These are phyloP conservation scores for Ascaphus truei DNA, from an alignment of 2,113 vertebrate species.

Conservation along the genomic window DNA sequence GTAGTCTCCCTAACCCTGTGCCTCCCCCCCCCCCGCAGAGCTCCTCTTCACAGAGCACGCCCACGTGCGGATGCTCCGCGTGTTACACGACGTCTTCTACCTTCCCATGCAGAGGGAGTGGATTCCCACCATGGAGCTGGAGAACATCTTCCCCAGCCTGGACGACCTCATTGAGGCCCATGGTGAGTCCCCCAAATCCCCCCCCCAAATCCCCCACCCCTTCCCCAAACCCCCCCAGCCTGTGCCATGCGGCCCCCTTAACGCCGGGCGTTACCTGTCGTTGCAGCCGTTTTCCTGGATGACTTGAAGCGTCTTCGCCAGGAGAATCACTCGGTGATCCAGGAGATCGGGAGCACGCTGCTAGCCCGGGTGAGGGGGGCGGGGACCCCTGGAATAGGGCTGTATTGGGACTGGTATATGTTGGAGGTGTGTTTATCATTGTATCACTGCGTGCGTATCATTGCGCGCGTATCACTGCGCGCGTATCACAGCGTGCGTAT, in stretches of 20 bases:
- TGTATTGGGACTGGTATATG: accelerated
- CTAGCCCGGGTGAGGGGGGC: conserved; percentile 71
- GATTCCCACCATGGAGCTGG: conserved; percentile 57
- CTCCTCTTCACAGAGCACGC: conserved; percentile 81
- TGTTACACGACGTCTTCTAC: conserved; percentile 79
- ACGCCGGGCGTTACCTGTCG: not conserved
- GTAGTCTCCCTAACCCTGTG: not conserved
- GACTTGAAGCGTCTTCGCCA: conserved; percentile 75
- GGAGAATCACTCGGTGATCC: conserved; percentile 71
- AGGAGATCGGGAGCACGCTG: conserved; percentile 71
- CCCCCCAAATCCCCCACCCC: accelerated
- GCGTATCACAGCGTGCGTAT: too few relatives aligned
- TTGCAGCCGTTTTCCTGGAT: conserved; percentile 74
- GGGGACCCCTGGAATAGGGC: not conserved
- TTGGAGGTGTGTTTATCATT: too few relatives aligned
- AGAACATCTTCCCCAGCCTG: conserved; percentile 78
- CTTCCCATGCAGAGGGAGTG: conserved; percentile 70
- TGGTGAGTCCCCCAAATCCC: conserved; percentile 56
- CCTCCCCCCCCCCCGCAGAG: conserved; percentile 53
- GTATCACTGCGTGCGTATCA: not conserved
- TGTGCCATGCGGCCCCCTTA: not conserved
- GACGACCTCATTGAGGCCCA: conserved; percentile 86
- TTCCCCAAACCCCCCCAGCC: accelerated
- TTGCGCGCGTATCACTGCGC: too few relatives aligned
- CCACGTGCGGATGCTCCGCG: conserved; percentile 82